phyloP scores from a whole-genome alignment of 2,888 invertebrate genomes.

The Drosophila tanythrix region DNA sequence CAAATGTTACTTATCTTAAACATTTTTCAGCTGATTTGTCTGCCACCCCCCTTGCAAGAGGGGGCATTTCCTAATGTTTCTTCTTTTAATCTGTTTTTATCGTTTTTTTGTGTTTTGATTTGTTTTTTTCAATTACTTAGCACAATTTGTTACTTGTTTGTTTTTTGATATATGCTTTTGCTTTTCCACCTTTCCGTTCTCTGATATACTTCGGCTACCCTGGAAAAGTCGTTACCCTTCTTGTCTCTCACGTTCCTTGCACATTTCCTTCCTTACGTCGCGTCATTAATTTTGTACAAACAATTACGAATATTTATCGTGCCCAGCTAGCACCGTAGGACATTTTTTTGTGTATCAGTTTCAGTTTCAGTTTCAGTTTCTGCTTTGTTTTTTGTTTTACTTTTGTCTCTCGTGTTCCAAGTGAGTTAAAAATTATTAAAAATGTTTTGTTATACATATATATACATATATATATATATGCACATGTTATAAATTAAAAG shows the following conservation, averaged over 20 bases:
- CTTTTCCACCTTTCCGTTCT: neutral
- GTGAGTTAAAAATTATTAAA: constrained; percentile 35
- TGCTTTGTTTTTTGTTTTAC: constrained; percentile 10
- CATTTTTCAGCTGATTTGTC: neutral
- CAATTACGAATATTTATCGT: constrained; percentile 42
- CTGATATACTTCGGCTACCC: neutral
- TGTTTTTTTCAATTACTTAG: constrained; percentile 29
- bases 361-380: constrained; percentile 13
- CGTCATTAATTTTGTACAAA: constrained; percentile 19
- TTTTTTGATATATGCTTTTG: constrained; percentile 26
- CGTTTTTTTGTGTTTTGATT: neutral
- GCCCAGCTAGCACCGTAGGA: constrained; percentile 50
- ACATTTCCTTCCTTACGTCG: constrained; percentile 14
- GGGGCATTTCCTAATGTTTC: neutral
- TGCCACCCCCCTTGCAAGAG: neutral
- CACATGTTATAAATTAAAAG: constrained; percentile 37
- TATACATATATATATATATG: constrained; percentile 7
- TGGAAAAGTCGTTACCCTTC: constrained; percentile 3
- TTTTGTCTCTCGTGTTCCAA: constrained; percentile 18
- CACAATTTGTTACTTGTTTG: constrained; percentile 23
- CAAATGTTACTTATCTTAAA: constrained; percentile 16
- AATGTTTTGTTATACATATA: constrained; percentile 19
- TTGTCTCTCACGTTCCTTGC: constrained; percentile 32
- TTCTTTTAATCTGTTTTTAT: neutral
- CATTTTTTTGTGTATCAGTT: constrained; percentile 30